phyloP scores from a whole-genome alignment of 2,797 vertebrate species.

The Hafferia zeledoni region DNA sequence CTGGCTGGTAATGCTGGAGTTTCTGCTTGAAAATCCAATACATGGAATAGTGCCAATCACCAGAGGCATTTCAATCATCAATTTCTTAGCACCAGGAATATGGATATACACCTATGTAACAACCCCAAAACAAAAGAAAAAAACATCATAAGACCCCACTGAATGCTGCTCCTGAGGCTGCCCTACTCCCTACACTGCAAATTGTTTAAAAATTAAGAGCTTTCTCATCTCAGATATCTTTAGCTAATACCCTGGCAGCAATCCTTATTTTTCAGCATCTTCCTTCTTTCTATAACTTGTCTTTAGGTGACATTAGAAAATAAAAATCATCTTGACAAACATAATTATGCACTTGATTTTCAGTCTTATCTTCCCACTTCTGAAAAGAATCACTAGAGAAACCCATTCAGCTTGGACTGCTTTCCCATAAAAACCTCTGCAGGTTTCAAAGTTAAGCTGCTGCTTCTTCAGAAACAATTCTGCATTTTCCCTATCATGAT shows the following conservation, averaged over 20 bases:
- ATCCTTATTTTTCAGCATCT: background rate
- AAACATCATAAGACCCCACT: background rate
- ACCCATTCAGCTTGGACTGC: background rate
- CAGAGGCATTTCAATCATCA: conserved; percentile 83
- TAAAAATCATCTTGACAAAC: background rate
- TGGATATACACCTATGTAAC: conserved; percentile 81
- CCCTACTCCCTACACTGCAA: background rate
- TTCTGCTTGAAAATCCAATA: conserved; percentile 78
- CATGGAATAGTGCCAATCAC: conserved; percentile 85
- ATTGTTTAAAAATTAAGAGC: background rate
- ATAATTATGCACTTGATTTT: background rate
- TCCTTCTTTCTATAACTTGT: background rate
- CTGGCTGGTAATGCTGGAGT: conserved; percentile 76
- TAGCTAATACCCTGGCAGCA: background rate
- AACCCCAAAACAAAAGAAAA: conserved; percentile 6
- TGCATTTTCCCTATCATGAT: background rate
- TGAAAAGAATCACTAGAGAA: background rate
- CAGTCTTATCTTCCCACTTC: background rate
- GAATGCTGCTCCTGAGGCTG: background rate
- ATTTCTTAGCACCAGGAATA: conserved; percentile 85
- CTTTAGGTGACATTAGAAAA: background rate
- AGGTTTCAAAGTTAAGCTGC: background rate
- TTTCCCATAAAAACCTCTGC: background rate
- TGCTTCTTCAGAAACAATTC: background rate
- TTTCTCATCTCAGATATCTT: background rate